phyloP scores from a whole-genome alignment of 2,113 vertebrate genomes.

The Petromus typicus region DNA sequence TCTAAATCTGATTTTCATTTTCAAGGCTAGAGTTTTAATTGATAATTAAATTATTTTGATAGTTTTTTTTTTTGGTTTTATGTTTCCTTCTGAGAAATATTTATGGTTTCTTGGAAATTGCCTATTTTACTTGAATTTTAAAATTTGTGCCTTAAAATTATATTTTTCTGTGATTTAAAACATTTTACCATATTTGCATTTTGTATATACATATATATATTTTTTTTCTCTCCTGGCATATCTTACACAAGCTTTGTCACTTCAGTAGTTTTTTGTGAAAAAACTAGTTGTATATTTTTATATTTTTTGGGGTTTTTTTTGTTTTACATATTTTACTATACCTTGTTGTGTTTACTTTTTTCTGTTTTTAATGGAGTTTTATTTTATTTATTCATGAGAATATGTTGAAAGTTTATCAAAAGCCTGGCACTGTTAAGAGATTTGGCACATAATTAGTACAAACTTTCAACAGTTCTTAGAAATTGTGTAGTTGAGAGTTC shows the following conservation, averaged over 20 bases:
- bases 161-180: slow-evolving; percentile 9
- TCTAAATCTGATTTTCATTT: neutral
- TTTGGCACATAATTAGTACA: slow-evolving; percentile 1
- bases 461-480: slow-evolving; percentile 3
- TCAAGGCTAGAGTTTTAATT: neutral
- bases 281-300: neutral
- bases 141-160: neutral
- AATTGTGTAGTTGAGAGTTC: slow-evolving; percentile 6
- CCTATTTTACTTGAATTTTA: neutral
- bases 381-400: slow-evolving; percentile 20
- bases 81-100: neutral
- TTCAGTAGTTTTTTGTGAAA: slow-evolving; percentile 31
- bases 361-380: neutral
- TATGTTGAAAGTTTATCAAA: neutral
- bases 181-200: neutral
- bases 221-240: neutral
- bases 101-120: slow-evolving; percentile 4
- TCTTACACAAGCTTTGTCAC: neutral
- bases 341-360: slow-evolving; percentile 34
- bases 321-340: neutral
- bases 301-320: too few species aligned
- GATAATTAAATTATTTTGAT: slow-evolving; percentile 14
- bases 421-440: neutral
- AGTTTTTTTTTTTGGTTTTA: slow-evolving; percentile 41
- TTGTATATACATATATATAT: neutral